Base-by-base conservation (phyloP, 37 sponge, comb jelly and placozoan species). In the Hormiphora californensis region DNA sequence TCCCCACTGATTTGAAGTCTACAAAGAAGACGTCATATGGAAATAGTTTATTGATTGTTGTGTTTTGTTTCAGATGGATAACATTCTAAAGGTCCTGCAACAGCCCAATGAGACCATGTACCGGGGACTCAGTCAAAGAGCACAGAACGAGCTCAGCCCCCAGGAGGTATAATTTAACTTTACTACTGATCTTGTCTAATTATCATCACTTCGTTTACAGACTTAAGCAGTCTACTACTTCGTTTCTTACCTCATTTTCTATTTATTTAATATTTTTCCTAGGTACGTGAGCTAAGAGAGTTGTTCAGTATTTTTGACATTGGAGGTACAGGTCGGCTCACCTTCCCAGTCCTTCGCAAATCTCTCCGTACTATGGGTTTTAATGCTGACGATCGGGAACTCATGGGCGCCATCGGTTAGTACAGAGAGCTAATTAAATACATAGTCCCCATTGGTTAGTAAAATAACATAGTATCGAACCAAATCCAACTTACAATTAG, bases 41-140 rank as follows among this genome's bases (percentile, higher is more conserved):
- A n/a, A n/a, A n/a, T n/a, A n/a, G n/a, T n/a, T n/a, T n/a, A n/a
- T n/a, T n/a, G n/a, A n/a, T n/a, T n/a, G n/a, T n/a, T n/a, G n/a
- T n/a, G n/a, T n/a, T n/a, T 49, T 49, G n/a, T 5, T 57, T 4
- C 46, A 73, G 81, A 73, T 73, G 81, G 81, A 73, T 22, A 73
- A 33, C 25, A 73, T 73, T 22, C 81, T 73, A 46, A 73, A 73
- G 43, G 81, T 73, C 2, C 46, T 73, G 5, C 81, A 73, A 73
- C 46, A 73, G 46, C 81, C 81, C 0, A n/a, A 43, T 21, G 81
- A 73, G 81, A 73, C 81, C 17, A 73, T 73, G 81, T 73, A 73
- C 46, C 40, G 43, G 44, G 81, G 81, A 9, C 81, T 73, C n/a
- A 73, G 81, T 73, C 81, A 73, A 46, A 43, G 81, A 22, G 81